Evolutionary conservation across 2,888 invertebrate species (phyloP).

Genomic region (Resseliella maxima): DNA sequence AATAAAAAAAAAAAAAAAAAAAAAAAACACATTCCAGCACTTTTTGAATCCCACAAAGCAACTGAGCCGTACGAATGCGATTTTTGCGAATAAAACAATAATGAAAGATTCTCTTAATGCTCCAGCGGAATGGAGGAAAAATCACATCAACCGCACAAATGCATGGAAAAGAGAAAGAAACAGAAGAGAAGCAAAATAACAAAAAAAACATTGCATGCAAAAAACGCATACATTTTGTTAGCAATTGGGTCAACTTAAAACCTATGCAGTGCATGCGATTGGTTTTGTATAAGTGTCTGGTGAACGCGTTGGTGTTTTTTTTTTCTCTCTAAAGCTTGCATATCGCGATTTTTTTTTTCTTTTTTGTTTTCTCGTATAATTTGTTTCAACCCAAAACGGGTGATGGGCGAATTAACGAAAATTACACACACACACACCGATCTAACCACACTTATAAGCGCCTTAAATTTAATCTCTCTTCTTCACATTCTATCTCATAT

Average conservation of each 20-base stretch:
- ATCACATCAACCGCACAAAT: conserved; percentile 53
- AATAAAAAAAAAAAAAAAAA: background rate
- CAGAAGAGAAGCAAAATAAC: background rate
- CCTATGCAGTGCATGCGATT: conserved; percentile 50
- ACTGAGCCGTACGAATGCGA: conserved; percentile 41
- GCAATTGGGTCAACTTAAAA: conserved; percentile 55
- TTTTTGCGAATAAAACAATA: conserved; percentile 35
- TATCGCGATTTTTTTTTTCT: background rate
- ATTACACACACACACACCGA: background rate
- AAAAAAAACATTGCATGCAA: conserved; percentile 7
- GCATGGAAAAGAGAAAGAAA: conserved; percentile 13
- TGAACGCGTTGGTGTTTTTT: conserved; percentile 52
- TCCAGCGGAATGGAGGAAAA: conserved; percentile 53
- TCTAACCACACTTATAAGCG: conserved; percentile 28
- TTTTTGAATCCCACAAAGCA: conserved; percentile 48
- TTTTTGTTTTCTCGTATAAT: background rate
- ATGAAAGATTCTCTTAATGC: conserved; percentile 48
- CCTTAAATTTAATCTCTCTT: conserved; percentile 51
- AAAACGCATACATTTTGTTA: conserved; percentile 30
- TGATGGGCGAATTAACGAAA: background rate
- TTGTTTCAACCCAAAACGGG: background rate
- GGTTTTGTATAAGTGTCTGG: background rate
- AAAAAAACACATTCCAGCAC: conserved; percentile 26
- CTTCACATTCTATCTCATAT: background rate
- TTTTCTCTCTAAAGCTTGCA: background rate